Evolutionary conservation across 2,797 vertebrate genomes (phyloP), one percentile per base, ranked within the genome.

Genomic region (Melanotaenia maccullochi): DNA sequence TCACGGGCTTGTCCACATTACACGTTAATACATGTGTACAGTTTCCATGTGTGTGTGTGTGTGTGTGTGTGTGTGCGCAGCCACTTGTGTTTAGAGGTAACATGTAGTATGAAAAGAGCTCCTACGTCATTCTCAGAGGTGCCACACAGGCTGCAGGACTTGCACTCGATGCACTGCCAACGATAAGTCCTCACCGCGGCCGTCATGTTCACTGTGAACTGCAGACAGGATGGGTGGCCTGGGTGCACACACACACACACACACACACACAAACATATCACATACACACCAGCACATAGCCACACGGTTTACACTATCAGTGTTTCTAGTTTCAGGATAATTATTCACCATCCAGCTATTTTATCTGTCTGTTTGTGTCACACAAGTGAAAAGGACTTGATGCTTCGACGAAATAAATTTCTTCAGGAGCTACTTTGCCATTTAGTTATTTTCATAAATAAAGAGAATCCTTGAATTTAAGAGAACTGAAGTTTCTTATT

Each of bases 111-210:
- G 36, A 71, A 85, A 79, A 73, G 79, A 75, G 78, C 56, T 89
- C 96, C 90, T 93, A 98, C 97, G 80, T 98, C 97, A 3, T 98
- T 98, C 94, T 98, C 97, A 0, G 97, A 97, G 81, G 97, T 98
- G 79, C 97, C 97, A 8, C 97, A 98, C 73, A 98, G 93, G 89
- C 96, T 98, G 96, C 97, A 98, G 89, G 96, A 96, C 83, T 98
- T 98, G 96, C 97, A 98, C 89, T 98, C 97, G 57, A 98, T 98
- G 92, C 97, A 98, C 90, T 98, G 97, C 97, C 97, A 98, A 89
- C 97, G 96, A 90, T 97, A 98, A 71, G 97, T 97, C 88, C 96
- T 94, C 89, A 97, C 97, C 0, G 97, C 97, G 0, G 97, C 96
- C 1, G 96, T 97, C 97, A 98, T 98, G 89, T 98, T 98, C 90